Conservation (phyloP, 2,797 vertebrate genomes). For the Cynodonichthys magdalenae region DNA sequence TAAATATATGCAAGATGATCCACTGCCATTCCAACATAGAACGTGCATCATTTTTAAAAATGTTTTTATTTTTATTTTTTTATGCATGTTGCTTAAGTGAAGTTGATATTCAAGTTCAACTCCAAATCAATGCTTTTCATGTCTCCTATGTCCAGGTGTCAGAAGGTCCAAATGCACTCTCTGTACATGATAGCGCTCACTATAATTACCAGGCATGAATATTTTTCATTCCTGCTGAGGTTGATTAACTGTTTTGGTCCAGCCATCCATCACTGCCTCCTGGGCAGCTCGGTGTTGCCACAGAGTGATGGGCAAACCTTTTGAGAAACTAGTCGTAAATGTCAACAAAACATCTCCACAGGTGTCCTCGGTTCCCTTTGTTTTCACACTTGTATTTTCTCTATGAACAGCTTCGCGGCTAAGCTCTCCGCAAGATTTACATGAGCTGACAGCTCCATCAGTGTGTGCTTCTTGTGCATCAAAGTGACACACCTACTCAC, state of each 20-base stretch:
- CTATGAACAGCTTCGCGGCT: constrained; percentile 56
- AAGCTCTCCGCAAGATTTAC: constrained; percentile 38
- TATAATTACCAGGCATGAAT: constrained; percentile 71
- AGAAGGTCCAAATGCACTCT: constrained; percentile 44
- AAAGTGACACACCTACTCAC: constrained; percentile 12
- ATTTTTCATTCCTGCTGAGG: constrained; percentile 66
- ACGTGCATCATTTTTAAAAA: constrained; percentile 19
- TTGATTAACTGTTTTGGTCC: constrained; percentile 69
- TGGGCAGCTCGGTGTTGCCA: constrained; percentile 37
- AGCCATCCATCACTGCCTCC: constrained; percentile 67
- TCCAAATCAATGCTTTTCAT: constrained; percentile 30
- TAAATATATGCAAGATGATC: constrained; percentile 65
- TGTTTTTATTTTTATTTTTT: too few species aligned
- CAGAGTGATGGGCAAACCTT: constrained; percentile 69
- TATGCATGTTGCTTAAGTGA: constrained; percentile 32
- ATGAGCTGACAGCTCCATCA: constrained; percentile 27
- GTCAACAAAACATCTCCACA: constrained; percentile 67
- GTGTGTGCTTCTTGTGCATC: constrained; percentile 28
- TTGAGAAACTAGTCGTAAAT: constrained; percentile 68
- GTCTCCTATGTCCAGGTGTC: constrained; percentile 43
- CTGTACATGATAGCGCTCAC: constrained; percentile 39
- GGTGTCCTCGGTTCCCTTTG: constrained; percentile 47
- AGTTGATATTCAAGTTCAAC: constrained; percentile 27
- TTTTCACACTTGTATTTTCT: constrained; percentile 35
- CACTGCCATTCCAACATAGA: constrained; percentile 56